Base-by-base conservation (phyloP, 2,888 invertebrate genomes). In the Spodoptera exigua region DNA sequence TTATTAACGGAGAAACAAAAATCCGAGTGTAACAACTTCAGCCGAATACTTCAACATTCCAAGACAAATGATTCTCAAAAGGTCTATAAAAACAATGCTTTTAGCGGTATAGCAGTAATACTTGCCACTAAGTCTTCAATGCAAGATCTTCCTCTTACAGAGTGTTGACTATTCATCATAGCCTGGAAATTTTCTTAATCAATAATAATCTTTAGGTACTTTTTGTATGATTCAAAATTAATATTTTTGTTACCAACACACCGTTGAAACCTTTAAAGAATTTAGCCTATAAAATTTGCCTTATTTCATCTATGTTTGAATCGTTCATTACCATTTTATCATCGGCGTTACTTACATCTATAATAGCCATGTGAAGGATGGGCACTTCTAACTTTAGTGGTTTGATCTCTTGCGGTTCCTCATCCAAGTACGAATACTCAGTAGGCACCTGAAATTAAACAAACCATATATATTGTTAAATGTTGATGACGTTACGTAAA, bases 361-460 rank as follows among this genome's bases (percentile, higher is more conserved):
- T 71, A 9, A 93, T 89, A 41, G 92, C 92, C 90, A 93, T 91
- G 40, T 91, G 91, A 11, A 93, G 74, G 44, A 93, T 89, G 1
- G 93, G 93, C 2, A 93, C 85, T 72, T 93, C 92, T 2, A 93
- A 56, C 39, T 87, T 86, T 1, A 85, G 65, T 0, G 91, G 90
- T 49, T 82, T 81, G 16, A 89, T 83, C 58, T 88, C 85, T 37
- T 87, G 88, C 0, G 89, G 89, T 48, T 91, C 91, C 0, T 92
- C 90, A 34, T 90, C 89, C 53, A 90, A 68, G 55, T 92, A 91
- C 0, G 87, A 81, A 45, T 83, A 81, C 5, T 87, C 87, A 1
- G 65, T 78, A 13, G 85, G 83, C 39, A 78, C 65, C 83, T 89
- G 83, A 51, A 77, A 83, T 81, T 61, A 84, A 83, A 62, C 53